phyloP scores from a whole-genome alignment of 2,888 invertebrate species.

The Chrysolina haemoptera region DNA sequence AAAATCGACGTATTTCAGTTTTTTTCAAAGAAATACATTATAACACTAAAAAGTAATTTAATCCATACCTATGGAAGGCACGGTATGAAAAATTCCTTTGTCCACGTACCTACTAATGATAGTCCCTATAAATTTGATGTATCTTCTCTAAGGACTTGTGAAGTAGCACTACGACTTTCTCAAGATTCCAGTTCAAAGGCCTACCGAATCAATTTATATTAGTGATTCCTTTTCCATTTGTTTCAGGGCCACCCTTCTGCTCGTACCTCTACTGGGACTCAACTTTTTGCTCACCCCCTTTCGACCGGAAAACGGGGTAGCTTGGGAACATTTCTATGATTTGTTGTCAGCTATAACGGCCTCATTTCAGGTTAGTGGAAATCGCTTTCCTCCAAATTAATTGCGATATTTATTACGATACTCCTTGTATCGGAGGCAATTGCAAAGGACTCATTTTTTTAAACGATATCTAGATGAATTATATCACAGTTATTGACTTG shows the following conservation, averaged over 20 bases:
- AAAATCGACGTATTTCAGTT: too few relatives aligned
- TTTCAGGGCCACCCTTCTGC: constrained; percentile 85
- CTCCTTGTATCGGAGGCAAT: not conserved
- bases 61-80: too few relatives aligned
- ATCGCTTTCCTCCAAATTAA: constrained; percentile 9
- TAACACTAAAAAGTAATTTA: too few relatives aligned
- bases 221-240: constrained; percentile 34
- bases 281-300: constrained; percentile 93
- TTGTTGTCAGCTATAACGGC: constrained; percentile 88
- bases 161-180: too few relatives aligned
- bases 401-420: not conserved
- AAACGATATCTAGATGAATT: not conserved
- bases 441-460: not conserved
- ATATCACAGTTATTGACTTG: not conserved
- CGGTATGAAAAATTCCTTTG: too few relatives aligned
- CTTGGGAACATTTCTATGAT: constrained; percentile 86
- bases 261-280: constrained; percentile 92
- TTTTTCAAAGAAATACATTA: too few relatives aligned
- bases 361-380: constrained; percentile 83
- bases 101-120: too few relatives aligned
- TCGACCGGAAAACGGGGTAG: constrained; percentile 78
- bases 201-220: not conserved
- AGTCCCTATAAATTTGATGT: too few relatives aligned
- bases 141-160: too few relatives aligned
- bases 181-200: not conserved